Evolutionary conservation across 2,888 invertebrate species (phyloP), one percentile per base, ranked within the genome.

Genomic region (Ischnura elegans): DNA sequence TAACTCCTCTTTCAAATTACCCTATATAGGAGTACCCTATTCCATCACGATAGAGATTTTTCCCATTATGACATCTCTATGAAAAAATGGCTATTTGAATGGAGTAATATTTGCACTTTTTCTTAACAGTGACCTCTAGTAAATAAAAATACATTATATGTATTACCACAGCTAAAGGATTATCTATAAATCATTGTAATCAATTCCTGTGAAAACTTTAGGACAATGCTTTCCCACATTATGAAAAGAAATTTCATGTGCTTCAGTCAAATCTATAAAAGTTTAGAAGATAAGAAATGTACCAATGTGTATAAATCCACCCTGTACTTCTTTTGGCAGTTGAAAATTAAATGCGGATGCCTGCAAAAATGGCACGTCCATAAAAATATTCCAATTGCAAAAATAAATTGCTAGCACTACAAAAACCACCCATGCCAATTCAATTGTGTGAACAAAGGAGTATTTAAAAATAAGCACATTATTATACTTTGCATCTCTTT

Each of bases 361-460:
- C 90, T 61, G 43, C 55, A 76, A 43, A 42, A 66, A 66, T 43
- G 90, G 90, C 90, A 61, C 66, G n/a, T 90, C 43, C 55, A 66
- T 90, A 66, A 66, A 90, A 90, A 61, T 90, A 90, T 90, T 61
- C 61, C 61, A 61, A 90, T 90, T 90, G 90, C 90, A 90, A 90
- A 90, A 90, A 90, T 90, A 90, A 90, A 61, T 90, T 66, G 61
- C 61, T 90, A 61, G 61, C 61, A 55, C 90, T 90, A 90, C 61
- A 36, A 90, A 43, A 42, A 55, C 51, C 55, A 36, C 25, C 43
- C 61, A 43, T 25, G n/a, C 16, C 36, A 21, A 61, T 61, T 76
- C 36, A 76, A 76, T 76, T 29, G 76, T 76, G 76, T 76, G 76
- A 76, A 76, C 76, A 76, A 76, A 76, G 36, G 36, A 76, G 76